Base-by-base conservation (phyloP, 2,797 vertebrate genomes). In the Platyrinchus mystaceus region DNA sequence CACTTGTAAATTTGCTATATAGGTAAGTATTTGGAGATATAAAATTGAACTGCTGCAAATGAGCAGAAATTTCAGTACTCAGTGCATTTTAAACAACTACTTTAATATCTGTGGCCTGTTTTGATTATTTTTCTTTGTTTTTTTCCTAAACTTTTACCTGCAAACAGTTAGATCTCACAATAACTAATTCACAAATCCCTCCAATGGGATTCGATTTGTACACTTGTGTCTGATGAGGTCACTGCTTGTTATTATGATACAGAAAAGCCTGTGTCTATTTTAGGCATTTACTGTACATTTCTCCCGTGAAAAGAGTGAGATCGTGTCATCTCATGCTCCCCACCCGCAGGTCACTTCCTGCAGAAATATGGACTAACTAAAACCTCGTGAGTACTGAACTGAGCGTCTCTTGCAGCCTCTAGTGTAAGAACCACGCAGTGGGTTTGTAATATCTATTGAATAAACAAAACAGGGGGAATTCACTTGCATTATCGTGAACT, bases 221-320 rank as follows among this genome's bases (percentile, higher is more conserved):
- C 98, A 98, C 98, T 77, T 98, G 97, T 98, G 96, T 98, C 98
- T 98, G 98, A 97, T 98, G 98, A 98, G 98, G 98, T 98, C 98
- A 98, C 98, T 99, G 99, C 99, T 99, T 99, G 99, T 98, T 99
- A 98, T 98, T 99, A 98, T 99, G 99, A 99, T 99, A 99, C 99
- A 99, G 99, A 99, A 99, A 99, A 99, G 99, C 98, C 99, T 99
- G 99, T 99, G 99, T 99, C 99, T 99, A 98, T 99, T 99, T 99
- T 99, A 99, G 99, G 99, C 99, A 98, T 99, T 99, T 99, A 99
- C 99, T 99, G 98, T 99, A 99, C 99, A 99, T 99, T 99, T 99
- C 99, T 99, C 98, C 99, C 98, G 99, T 98, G 99, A 99, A 99
- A 99, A 99, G 99, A 98, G 99, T 99, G 99, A 99, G 99, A 99